Evolutionary conservation across 2,113 vertebrate genomes (phyloP), one percentile per base, ranked within the genome.

Genomic region (Scomber colias): DNA sequence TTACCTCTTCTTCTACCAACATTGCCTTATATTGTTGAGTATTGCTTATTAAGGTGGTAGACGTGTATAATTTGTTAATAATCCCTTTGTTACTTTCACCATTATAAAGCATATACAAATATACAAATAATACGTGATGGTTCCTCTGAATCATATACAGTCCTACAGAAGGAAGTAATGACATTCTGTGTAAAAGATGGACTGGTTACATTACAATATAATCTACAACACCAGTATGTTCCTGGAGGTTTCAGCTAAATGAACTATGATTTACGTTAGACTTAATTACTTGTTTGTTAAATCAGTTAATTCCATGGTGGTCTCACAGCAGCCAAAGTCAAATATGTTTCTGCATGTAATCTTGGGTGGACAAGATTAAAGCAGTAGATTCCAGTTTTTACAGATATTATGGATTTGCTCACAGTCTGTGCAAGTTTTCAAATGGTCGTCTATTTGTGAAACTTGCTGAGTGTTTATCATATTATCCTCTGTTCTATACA

Each of bases 401-500:
- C 24, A 17, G 55, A 81, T 27, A 54, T 5, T 35, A 54, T 15
- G 3, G 51, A 71, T 81, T 55, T 75, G 55, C 71, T 73, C 65
- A 55, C 59, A 67, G 81, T 75, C 60, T 60, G 4, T 55, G 4
- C 14, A 75, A 83, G 77, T 82, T 86, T 81, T 74, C 19, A 84
- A 78, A 84, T 59, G 50, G 64, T 49, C 8, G 30, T 65, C 67
- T 69, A 79, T 80, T 81, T 69, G 54, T 71, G 62, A 35, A 88
- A 80, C 80, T 87, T 79, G 49, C 85, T 40, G 63, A 84, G 76
- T 81, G 75, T 86, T 91, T 83, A 86, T 89, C 70, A 74, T 83
- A 75, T 85, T 50, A 82, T 81, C 77, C 54, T 92, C 75, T 84
- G 80, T 90, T 87, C 81, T 88, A 69, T 60, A 81, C 61, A 82